These are phyloP conservation scores for Hipparchia sbordonii DNA, from an alignment of 2,888 invertebrate genomes.

Conservation along the genomic window DNA sequence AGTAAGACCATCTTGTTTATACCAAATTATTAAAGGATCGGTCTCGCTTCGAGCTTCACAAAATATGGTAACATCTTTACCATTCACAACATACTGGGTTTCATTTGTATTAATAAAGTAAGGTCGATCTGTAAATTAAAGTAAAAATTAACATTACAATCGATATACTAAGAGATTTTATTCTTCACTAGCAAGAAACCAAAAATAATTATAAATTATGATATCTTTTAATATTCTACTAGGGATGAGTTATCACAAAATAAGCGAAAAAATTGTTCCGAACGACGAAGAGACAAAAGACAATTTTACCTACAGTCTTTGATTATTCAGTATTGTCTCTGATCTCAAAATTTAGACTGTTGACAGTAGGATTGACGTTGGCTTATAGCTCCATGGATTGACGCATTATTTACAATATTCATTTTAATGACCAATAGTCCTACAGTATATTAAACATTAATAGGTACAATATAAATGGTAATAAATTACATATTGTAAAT, in stretches of 20 bases:
- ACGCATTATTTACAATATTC: not conserved
- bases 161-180: too few relatives aligned
- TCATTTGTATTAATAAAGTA: conserved; percentile 56
- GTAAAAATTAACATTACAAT: not conserved
- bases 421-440: not conserved
- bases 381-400: too few relatives aligned
- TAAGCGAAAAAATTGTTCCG: too few relatives aligned
- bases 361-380: not conserved
- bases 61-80: conserved; percentile 53
- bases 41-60: conserved; percentile 61
- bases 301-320: too few relatives aligned
- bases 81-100: conserved; percentile 56
- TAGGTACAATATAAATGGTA: not conserved
- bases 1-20: conserved; percentile 52
- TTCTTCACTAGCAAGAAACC: too few relatives aligned
- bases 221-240: too few relatives aligned
- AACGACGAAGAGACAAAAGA: too few relatives aligned
- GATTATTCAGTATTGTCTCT: too few relatives aligned
- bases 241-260: too few relatives aligned
- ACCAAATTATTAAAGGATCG: conserved; percentile 57
- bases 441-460: not conserved
- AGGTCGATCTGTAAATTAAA: conserved; percentile 53
- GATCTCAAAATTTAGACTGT: too few relatives aligned
- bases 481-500: conserved; percentile 3
- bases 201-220: too few relatives aligned